Conservation (phyloP, 2,113 vertebrate species). For the Myrmecophaga tridactyla region DNA sequence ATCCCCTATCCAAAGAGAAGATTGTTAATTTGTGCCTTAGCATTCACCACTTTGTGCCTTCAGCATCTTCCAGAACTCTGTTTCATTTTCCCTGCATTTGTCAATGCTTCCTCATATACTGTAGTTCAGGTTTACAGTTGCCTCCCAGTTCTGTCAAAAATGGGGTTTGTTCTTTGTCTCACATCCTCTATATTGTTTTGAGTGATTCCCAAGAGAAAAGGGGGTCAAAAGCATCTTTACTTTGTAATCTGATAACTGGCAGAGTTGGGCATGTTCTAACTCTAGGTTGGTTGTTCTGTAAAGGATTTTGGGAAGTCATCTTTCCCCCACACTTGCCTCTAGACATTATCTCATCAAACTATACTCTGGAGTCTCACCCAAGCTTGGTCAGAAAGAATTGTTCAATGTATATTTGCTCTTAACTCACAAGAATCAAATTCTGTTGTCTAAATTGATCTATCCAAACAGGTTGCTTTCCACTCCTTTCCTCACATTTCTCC, state of each 20-base stretch:
- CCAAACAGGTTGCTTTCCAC: neutral
- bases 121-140: neutral
- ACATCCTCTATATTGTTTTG: neutral
- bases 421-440: neutral
- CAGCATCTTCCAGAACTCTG: neutral
- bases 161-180: neutral
- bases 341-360: neutral
- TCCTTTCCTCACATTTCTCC: neutral
- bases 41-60: neutral
- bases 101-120: neutral
- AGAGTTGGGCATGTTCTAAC: neutral
- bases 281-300: neutral
- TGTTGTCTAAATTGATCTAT: neutral
- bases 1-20: neutral
- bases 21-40: slow-evolving; percentile 3
- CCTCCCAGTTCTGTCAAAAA: neutral
- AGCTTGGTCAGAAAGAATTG: neutral
- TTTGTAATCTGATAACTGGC: neutral
- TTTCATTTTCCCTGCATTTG: slow-evolving; percentile 3
- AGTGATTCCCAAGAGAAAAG: neutral
- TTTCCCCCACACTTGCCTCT: neutral
- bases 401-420: neutral
- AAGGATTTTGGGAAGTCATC: neutral
- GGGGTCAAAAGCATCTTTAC: neutral
- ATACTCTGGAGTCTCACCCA: neutral